Base-by-base conservation (phyloP, 92 coral and sea anemone species). In the Parazoanthus atlanticus region DNA sequence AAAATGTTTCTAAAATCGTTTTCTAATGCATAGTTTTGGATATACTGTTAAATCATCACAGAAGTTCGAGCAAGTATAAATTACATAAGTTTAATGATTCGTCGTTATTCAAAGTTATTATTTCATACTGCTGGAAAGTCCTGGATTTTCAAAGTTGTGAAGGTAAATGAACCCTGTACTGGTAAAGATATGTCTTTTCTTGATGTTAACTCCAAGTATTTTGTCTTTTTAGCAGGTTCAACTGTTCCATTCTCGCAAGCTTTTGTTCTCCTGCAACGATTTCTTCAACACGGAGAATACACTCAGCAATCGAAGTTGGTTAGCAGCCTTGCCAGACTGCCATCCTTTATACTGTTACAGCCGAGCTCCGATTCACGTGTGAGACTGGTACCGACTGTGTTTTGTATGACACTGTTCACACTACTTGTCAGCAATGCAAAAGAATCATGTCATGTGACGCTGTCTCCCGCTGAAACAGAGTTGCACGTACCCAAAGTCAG, bases 301-400 rank as follows among this genome's bases (percentile, higher is more conserved):
- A 52, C 88, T 23, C 76, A 54, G 69, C 81, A 76, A 23, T 81
- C 88, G 13, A 67, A 76, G 36, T 82, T 92, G 30, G 86, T 93
- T 25, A 88, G 89, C 80, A 58, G 79, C n/a, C 90, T 95, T 28
- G 79, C 88, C 0, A 73, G 90, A 15, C 90, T 95, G 6, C 98
- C 98, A 13, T n/a, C 88, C 31, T 43, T 43, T 64, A 5, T 52
- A 66, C 91, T 95, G 32, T 58, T 93, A 61, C 86, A 65, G 65
- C 69, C 80, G 52, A 74, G 75, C 81, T 15, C 73, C 34, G 75
- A 54, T 28, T 21, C 25, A 26, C 52, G 21, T 30, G 56, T 23
- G 21, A 49, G 79, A 25, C 76, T 85, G 23, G 90, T 78, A 43
- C 88, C 95, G 16, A 83, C 91, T 21, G 31, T 32, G 1, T 94